phyloP scores from a whole-genome alignment of 2,888 invertebrate species.

The Metacarcinus magister region DNA sequence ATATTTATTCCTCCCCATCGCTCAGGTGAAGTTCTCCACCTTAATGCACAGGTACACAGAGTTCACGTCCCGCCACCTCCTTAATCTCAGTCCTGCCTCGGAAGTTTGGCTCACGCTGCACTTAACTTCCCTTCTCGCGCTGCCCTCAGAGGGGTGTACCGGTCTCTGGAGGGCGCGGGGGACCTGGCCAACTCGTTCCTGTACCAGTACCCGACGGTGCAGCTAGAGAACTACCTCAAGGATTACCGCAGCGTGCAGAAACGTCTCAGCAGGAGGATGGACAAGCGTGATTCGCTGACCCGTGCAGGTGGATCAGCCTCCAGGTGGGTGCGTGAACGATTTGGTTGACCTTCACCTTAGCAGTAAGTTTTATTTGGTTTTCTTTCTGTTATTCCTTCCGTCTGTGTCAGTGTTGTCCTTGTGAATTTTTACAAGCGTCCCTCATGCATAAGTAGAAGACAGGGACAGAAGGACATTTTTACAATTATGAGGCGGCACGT shows the following conservation, averaged over 20 bases:
- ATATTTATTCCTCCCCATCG: neutral
- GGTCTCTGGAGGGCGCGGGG: constrained; percentile 71
- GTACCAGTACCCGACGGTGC: constrained; percentile 70
- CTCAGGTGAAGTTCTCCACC: neutral
- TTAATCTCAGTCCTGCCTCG: neutral
- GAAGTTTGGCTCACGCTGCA: neutral
- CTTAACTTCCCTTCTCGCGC: neutral
- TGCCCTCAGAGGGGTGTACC: constrained; percentile 69
- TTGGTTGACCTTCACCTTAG: neutral
- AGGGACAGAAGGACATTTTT: neutral
- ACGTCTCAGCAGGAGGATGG: constrained; percentile 68
- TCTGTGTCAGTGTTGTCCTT: neutral
- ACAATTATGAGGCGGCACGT: neutral
- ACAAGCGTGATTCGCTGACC: constrained; percentile 33
- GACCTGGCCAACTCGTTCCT: constrained; percentile 63
- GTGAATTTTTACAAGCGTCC: neutral
- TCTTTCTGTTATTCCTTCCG: neutral
- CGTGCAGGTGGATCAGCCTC: constrained; percentile 66
- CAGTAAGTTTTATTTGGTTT: neutral
- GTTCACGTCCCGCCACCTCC: neutral
- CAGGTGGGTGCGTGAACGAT: constrained; percentile 44
- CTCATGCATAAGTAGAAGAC: neutral
- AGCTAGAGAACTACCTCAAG: constrained; percentile 74
- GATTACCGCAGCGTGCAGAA: constrained; percentile 70
- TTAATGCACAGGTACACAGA: neutral